A percentile compares a stretch with the other conserved stretches of the same genome.
phyloP scores from a whole-genome alignment of 2,113 vertebrate genomes.

The Vulpes lagopus region DNA sequence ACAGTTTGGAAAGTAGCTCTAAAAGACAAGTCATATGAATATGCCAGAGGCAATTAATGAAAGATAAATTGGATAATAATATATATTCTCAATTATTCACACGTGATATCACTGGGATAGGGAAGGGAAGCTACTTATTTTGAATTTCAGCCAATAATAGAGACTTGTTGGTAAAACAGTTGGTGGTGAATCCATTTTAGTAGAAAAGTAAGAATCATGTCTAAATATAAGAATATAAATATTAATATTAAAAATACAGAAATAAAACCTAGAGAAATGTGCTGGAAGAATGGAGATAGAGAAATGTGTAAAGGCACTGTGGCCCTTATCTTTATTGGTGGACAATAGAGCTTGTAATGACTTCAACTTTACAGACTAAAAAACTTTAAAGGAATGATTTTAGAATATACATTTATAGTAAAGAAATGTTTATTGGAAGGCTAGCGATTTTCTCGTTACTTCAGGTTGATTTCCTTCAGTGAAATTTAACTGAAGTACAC shows the following conservation, averaged over 20 bases:
- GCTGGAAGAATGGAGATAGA: not conserved
- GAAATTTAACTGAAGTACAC: not conserved
- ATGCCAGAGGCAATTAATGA: not conserved
- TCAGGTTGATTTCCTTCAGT: not conserved
- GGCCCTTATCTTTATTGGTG: not conserved
- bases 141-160: not conserved
- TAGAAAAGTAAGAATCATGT: not conserved
- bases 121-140: not conserved
- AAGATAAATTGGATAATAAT: not conserved
- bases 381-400: not conserved
- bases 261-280: not conserved
- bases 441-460: not conserved
- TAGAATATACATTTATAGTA: not conserved
- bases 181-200: not conserved
- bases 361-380: not conserved
- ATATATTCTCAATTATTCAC: not conserved
- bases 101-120: not conserved
- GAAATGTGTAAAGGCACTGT: not conserved
- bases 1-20: not conserved
- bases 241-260: not conserved
- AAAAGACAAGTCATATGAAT: not conserved
- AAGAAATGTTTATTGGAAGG: not conserved
- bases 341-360: not conserved
- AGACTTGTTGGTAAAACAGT: not conserved
- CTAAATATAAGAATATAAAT: not conserved